Evolutionary conservation across 2,113 vertebrate genomes (phyloP).

Genomic region (Leuciscus idus): DNA sequence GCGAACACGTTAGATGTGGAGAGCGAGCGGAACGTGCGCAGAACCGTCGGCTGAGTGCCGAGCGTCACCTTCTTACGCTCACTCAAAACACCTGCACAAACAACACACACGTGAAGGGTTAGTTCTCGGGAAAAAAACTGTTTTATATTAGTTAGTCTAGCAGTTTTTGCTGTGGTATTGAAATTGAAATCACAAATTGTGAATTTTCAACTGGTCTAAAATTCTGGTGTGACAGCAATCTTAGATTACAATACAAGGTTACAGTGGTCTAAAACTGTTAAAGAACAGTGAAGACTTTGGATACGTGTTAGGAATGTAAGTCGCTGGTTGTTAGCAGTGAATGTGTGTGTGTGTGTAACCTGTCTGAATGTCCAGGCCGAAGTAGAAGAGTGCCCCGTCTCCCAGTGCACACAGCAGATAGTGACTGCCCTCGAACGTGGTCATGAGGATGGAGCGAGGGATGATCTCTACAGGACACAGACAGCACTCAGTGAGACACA

Average conservation of each 20-base stretch:
- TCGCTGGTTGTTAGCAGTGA: neutral
- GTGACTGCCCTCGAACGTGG: slow-evolving; percentile 96
- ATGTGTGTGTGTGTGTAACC: slow-evolving; percentile 67
- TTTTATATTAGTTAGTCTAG: no score
- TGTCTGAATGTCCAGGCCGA: slow-evolving; percentile 91
- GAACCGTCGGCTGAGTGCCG: slow-evolving; percentile 94
- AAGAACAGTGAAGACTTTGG: neutral
- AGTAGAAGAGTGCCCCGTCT: slow-evolving; percentile 98
- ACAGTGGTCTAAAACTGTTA: neutral
- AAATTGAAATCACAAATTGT: neutral
- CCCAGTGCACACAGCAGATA: slow-evolving; percentile 96
- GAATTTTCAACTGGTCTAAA: neutral
- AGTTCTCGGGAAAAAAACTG: no score
- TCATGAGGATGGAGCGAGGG: slow-evolving; percentile 98
- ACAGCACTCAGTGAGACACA: slow-evolving; percentile 14
- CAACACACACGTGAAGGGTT: neutral
- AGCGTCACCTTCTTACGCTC: slow-evolving; percentile 98
- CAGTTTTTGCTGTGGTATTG: neutral
- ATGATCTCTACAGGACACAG: slow-evolving; percentile 86
- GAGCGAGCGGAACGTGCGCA: slow-evolving; percentile 94
- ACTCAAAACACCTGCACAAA: slow-evolving; percentile 83
- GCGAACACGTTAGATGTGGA: slow-evolving; percentile 99
- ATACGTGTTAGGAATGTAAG: no score
- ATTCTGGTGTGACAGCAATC: neutral
- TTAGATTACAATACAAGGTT: neutral